Percentiles rank a stretch among this genome's conserved stretches.
Conservation (phyloP, 1,140 invertebrate genomes). For the Drosophila sucinea region DNA sequence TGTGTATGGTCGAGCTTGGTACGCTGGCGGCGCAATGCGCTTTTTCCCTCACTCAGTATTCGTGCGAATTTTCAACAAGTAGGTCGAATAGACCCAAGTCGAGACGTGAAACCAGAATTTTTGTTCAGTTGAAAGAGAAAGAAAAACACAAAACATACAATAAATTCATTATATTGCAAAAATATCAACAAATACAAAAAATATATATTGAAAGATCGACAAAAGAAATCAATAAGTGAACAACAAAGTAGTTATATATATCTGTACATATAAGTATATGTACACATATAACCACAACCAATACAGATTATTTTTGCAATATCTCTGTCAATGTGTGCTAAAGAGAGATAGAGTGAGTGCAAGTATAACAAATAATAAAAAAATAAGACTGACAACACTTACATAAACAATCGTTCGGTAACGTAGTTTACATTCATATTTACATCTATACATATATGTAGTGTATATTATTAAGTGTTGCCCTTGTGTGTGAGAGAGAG, state of each 20-base stretch:
- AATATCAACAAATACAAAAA: neutral
- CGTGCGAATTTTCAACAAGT: conserved; percentile 58
- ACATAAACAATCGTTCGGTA: conserved; percentile 43
- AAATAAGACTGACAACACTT: conserved; percentile 27
- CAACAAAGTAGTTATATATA: conserved; percentile 2
- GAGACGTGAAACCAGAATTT: conserved; percentile 6
- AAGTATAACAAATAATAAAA: conserved; percentile 14
- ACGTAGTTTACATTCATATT: conserved; percentile 9
- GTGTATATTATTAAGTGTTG: conserved; percentile 45
- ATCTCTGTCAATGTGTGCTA: conserved; percentile 22
- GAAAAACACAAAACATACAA: neutral
- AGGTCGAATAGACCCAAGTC: conserved; percentile 36
- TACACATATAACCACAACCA: neutral
- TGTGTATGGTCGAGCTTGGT: conserved; percentile 26
- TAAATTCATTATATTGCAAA: neutral
- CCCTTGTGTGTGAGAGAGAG: conserved; percentile 10
- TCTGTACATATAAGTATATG: neutral
- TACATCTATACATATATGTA: conserved; percentile 4
- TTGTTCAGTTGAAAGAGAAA: neutral
- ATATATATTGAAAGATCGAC: neutral
- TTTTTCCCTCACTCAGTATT: conserved; percentile 55
- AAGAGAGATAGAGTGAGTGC: conserved; percentile 28
- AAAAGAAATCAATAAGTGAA: neutral
- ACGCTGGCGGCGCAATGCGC: conserved; percentile 46
- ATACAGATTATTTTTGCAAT: conserved; percentile 6